Percentiles rank a stretch among this genome's conserved stretches.
Evolutionary conservation across 2,113 vertebrate species (phyloP).

Genomic region (Morphnarchus princeps): DNA sequence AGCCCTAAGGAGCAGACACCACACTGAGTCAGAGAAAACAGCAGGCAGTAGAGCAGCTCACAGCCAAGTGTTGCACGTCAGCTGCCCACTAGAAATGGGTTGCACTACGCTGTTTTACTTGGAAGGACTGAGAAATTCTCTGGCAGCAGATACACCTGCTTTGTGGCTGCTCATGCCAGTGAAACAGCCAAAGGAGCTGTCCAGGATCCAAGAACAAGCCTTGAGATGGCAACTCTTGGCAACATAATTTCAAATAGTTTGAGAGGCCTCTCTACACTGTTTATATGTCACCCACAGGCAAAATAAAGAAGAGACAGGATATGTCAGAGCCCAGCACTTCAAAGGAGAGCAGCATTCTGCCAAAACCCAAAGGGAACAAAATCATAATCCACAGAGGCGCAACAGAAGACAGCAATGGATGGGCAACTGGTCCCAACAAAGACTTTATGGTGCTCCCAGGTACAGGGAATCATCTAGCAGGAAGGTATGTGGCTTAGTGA

Average conservation of each 20-base stretch:
- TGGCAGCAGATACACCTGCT: background rate
- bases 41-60: background rate
- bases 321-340: background rate
- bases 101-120: background rate
- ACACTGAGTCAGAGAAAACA: background rate
- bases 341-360: background rate
- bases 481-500: background rate
- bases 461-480: background rate
- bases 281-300: background rate
- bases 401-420: background rate
- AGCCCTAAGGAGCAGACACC: background rate
- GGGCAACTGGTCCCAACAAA: background rate
- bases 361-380: background rate
- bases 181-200: background rate
- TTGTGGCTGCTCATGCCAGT: background rate
- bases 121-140: background rate
- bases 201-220: background rate
- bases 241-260: background rate
- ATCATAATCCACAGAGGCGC: background rate
- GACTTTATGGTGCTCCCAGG: background rate
- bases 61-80: background rate
- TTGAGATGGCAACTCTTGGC: background rate
- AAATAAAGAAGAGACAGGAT: background rate
- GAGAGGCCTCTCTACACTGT: background rate
- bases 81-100: background rate